A percentile compares a stretch with the other conserved stretches of the same genome.
phyloP scores from a whole-genome alignment of 53 echinoderm and acorn worm genomes.

The Zoroaster sp. region DNA sequence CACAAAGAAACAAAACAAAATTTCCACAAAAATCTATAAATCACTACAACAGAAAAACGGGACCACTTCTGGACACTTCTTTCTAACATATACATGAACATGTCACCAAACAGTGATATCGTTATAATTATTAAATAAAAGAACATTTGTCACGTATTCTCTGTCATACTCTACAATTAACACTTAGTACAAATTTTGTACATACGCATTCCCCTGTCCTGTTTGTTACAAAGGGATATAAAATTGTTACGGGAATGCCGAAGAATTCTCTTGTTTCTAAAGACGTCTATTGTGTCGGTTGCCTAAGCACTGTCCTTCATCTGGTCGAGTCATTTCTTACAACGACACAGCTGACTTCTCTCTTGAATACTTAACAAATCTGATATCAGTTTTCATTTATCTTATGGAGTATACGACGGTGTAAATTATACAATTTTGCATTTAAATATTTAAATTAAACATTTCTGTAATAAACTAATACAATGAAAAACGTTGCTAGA shows the following conservation, averaged over 20 bases:
- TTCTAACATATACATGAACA: conserved; percentile 62
- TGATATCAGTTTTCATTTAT: not conserved
- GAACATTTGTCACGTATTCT: conserved; percentile 54
- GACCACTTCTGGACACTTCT: conserved; percentile 49
- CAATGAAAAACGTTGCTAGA: not conserved
- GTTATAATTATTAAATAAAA: conserved; percentile 57
- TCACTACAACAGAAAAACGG: conserved; percentile 49
- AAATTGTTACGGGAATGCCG: conserved; percentile 60
- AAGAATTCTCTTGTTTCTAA: conserved; percentile 26
- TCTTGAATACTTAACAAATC: not conserved
- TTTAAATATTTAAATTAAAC: not conserved
- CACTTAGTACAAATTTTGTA: conserved; percentile 66
- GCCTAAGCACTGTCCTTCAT: not conserved
- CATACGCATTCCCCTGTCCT: conserved; percentile 51
- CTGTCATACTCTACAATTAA: conserved; percentile 52
- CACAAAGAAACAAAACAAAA: conserved; percentile 53
- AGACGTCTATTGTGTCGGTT: conserved; percentile 36
- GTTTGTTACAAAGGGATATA: conserved; percentile 64
- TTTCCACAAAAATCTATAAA: conserved; percentile 15
- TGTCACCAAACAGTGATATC: conserved; percentile 59
- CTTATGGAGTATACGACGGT: too few species aligned
- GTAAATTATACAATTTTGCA: not conserved
- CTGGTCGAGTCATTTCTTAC: not conserved
- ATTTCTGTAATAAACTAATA: not conserved
- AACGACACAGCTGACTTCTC: not conserved